These are phyloP conservation scores for Drosophila nigrodunni DNA, from an alignment of 1,140 invertebrate species.

Conservation along the genomic window DNA sequence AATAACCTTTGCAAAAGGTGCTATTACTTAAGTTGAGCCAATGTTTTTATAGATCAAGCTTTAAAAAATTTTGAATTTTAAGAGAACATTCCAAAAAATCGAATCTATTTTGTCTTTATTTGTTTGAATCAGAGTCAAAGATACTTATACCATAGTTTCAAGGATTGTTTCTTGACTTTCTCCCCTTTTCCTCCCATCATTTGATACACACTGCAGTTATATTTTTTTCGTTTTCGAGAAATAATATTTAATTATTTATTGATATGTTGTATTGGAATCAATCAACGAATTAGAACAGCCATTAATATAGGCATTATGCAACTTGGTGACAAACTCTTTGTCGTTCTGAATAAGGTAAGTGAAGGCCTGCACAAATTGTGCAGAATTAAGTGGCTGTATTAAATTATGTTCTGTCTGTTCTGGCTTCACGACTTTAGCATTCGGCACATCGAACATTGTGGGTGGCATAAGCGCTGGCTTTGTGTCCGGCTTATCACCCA, in stretches of 20 bases:
- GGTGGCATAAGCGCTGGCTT: constrained; percentile 92
- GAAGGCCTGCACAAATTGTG: constrained; percentile 94
- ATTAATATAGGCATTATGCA: constrained; percentile 95
- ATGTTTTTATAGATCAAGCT: no score
- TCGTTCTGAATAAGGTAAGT: constrained; percentile 94
- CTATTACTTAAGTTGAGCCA: neutral
- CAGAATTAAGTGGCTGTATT: constrained; percentile 91
- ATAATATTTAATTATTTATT: constrained; percentile 58
- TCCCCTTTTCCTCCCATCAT: no score
- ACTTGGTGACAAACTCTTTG: constrained; percentile 92
- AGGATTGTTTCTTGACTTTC: no score
- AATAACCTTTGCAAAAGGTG: neutral
- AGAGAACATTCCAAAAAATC: no score
- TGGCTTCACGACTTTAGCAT: constrained; percentile 30
- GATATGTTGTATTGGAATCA: constrained; percentile 73
- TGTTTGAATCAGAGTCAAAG: no score
- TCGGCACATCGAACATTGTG: constrained; percentile 89
- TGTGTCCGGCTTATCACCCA: constrained; percentile 76
- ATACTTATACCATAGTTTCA: no score
- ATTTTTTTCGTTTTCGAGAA: constrained; percentile 29
- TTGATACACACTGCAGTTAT: no score
- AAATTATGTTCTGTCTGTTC: constrained; percentile 40
- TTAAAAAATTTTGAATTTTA: no score
- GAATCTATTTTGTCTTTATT: no score
- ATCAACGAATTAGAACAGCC: constrained; percentile 88